phyloP scores from a whole-genome alignment of 2,797 vertebrate genomes.

The Chelonia mydas region DNA sequence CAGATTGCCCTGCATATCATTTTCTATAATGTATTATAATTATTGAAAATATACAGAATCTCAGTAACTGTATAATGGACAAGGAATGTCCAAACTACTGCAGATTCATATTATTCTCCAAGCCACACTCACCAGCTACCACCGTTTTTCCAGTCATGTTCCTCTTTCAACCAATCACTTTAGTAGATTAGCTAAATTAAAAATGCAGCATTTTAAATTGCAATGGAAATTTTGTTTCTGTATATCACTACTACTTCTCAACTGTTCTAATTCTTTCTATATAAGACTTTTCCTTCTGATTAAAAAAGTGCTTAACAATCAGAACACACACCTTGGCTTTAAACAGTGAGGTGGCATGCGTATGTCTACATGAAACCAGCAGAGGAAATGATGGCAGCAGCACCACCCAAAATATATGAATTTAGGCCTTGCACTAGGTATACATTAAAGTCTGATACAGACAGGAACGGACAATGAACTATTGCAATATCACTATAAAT shows the following conservation, averaged over 20 bases:
- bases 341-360: neutral
- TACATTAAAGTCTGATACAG: neutral
- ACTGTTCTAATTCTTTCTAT: neutral
- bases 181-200: neutral
- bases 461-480: neutral
- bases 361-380: neutral
- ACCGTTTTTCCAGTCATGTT: neutral
- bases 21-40: neutral
- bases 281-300: neutral
- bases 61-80: neutral
- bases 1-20: neutral
- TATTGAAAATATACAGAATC: neutral
- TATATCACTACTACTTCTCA: neutral
- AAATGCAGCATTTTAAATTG: neutral
- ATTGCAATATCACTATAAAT: neutral
- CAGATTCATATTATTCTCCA: neutral
- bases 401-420: neutral
- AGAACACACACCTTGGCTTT: neutral
- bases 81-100: neutral
- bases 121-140: neutral
- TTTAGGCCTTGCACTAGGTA: neutral
- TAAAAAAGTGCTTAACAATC: accelerated
- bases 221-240: neutral
- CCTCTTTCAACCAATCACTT: neutral
- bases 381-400: neutral